Base-by-base conservation (phyloP, 2,888 invertebrate species). In the Trichacis sp. region DNA sequence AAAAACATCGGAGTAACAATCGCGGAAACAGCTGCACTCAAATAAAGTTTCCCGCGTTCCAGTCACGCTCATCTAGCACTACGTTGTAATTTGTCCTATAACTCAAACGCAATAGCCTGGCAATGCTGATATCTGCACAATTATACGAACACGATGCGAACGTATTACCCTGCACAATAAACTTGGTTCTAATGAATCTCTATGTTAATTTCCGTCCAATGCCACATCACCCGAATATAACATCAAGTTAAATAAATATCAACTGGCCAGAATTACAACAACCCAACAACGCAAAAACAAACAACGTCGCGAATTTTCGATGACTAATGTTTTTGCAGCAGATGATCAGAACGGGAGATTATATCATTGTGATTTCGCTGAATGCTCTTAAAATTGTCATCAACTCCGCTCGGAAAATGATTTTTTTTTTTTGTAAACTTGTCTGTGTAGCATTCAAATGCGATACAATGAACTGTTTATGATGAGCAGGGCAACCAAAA, bases 71-170 rank as follows among this genome's bases (percentile, higher is more conserved):
- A 30, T 38, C 47, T 40, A 33, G 24, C 24, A 24, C 36, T 52
- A 48, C 36, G 60, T 45, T 65, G 56, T 65, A 65, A 60, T 65
- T 56, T 65, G 57, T 65, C 57, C 60, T 57, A 61, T 54, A 65
- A 61, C 50, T 57, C 60, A 65, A 60, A 61, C 50, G 60, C 65
- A 65, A 65, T 65, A 57, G 56, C 49, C 49, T 46, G 52, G 60
- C 60, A 51, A 57, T 65, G 52, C 60, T 61, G 57, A 65, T 61
- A 61, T 57, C 57, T 47, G 54, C 43, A 50, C 56, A 65, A 65
- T 65, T 65, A 58, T 54, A 48, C 43, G 15, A 12, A 18, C 15
- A 40, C 51, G 38, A 51, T 14, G 46, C 9, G 5, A 40, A 33
- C 38, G 40, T 53, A 60, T 40, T 18, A 52, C 46, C 45, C 24